Base-by-base conservation (phyloP, 1,140 invertebrate genomes). In the Drosophila auraria region DNA sequence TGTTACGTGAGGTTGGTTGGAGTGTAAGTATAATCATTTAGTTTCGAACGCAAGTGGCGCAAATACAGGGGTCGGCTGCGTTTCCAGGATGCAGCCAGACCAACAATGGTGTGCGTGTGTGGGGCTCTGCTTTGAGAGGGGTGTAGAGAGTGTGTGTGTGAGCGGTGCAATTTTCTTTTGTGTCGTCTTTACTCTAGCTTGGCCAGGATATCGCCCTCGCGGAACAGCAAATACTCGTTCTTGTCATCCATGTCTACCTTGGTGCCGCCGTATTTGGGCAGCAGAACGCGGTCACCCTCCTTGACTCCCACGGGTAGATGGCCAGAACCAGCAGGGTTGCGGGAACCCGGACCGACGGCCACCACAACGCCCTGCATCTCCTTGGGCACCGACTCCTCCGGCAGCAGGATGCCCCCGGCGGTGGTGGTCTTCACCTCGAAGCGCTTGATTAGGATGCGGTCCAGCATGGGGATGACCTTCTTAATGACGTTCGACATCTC, bases 231-330 rank as follows among this genome's bases (percentile, higher is more conserved):
- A 82, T 97, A 99, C 93, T 99, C 98, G 92, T 96, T 96, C 38
- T 95, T 94, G 69, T 97, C 97, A 79, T 97, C 96, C 58, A 97
- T 91, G 80, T 96, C 94, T 12, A 95, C 89, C 95, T 99, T 99
- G 58, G 98, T 99, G 75, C 99, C 99, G 71, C 99, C 99, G 94
- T 99, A 99, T 94, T 99, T 99, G 0, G 99, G 99, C 20, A 99
- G 95, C 60, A 99, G 94, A 2, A 99, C 98, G 80, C 96, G 95
- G 93, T 99, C 99, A 23, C 99, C 99, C 69, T 98, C 96, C 94
- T 97, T 96, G 1, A 99, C 96, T 80, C 95, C 94, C 0, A 96
- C 90, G 23, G 98, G 95, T 78, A 99, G 93, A 62, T 96, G 94
- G 9, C 96, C 95, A 62, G 98, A 98, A 92, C 97, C 96, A 95